Base-by-base conservation (phyloP, 2,113 vertebrate genomes). In the Ceyx cyanopectus region DNA sequence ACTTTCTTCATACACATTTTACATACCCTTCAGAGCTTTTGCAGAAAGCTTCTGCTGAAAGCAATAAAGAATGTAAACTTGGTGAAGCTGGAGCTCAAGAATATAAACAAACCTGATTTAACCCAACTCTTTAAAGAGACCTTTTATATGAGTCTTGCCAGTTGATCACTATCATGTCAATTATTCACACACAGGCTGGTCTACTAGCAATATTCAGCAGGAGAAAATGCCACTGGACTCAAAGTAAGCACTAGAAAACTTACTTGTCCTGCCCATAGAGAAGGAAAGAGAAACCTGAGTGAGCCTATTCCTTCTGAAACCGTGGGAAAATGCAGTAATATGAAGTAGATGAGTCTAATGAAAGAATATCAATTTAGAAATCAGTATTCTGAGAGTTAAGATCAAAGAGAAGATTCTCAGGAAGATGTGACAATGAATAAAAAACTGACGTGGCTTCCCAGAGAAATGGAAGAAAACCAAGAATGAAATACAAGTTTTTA, bases 1-100 rank as follows among this genome's bases (percentile, higher is more conserved):
- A 7, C 18, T 89, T 84, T 81, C 66, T 89, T 84, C 26, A 57
- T 30, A 69, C 26, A 69, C 26, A 45, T 18, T 84, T 81, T 57
- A 48, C 20, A 21, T 29, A 30, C 20, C 16, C 8, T 65, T 73
- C 30, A 40, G 56, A 75, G 83, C 17, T 84, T 73, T 81, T 77
- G 22, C 23, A 74, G 61, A 60, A 70, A 81, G 18, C 8, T 37
- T 70, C 43, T 57, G 89, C 34, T 81, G 75, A 91, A 92, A 84
- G 43, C n/a, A 81, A 81, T 70, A 72, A 91, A 78, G 43, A 95
- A 60, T 65, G 19, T 81, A 75, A 81, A 72, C n/a, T 53, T 91
- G 30, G 18, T 83, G 32, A 81, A 70, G 57, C 45, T 94, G 66
- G 79, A 78, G 40, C 15, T 79, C 22, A 80, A 84, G 43, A 76